Conservation (phyloP, 1,140 invertebrate species). For the Penaeus indicus region DNA sequence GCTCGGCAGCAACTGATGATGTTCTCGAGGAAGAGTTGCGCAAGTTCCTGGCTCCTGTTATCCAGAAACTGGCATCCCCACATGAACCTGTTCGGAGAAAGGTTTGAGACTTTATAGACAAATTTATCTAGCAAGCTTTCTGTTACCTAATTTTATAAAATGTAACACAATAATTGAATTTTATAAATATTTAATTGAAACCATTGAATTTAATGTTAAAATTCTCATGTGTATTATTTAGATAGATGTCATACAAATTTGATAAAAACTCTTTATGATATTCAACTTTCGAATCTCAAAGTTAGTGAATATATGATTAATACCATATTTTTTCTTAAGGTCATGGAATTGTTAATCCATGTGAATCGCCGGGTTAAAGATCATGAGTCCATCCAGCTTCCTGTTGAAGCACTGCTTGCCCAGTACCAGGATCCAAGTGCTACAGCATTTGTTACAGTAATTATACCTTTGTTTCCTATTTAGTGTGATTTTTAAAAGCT, state of each 20-base stretch:
- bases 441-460: slow-evolving; percentile 86
- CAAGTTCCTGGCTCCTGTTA: slow-evolving; percentile 90
- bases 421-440: slow-evolving; percentile 85
- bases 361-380: slow-evolving; percentile 91
- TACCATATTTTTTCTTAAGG: slow-evolving; percentile 72
- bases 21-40: slow-evolving; percentile 85
- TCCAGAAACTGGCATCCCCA: slow-evolving; percentile 82
- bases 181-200: too few relatives aligned
- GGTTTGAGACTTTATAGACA: slow-evolving; percentile 70
- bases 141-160: too few relatives aligned
- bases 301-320: not conserved
- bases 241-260: too few relatives aligned
- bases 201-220: too few relatives aligned
- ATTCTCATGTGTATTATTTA: too few relatives aligned
- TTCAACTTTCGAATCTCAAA: too few relatives aligned
- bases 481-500: not conserved
- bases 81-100: slow-evolving; percentile 88
- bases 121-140: not conserved
- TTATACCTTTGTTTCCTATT: not conserved
- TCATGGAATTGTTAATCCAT: slow-evolving; percentile 94
- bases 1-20: slow-evolving; percentile 89
- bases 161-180: too few relatives aligned
- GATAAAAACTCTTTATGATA: too few relatives aligned
- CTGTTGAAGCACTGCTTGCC: slow-evolving; percentile 85
- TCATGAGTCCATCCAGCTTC: slow-evolving; percentile 85